phyloP scores from a whole-genome alignment of 2,888 invertebrate species.

The Microplitis deprimator region DNA sequence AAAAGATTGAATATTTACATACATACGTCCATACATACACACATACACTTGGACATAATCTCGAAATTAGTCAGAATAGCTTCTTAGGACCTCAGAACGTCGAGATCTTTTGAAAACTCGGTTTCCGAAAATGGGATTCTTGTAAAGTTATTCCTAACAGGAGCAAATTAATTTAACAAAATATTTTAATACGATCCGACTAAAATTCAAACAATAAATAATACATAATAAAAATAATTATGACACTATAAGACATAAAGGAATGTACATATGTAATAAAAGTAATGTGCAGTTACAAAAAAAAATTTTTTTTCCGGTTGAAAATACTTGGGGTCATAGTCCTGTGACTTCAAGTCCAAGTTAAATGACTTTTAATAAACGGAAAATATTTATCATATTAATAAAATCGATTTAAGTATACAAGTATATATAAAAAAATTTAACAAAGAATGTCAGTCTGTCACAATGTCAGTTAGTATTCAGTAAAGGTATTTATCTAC shows the following conservation, averaged over 20 bases:
- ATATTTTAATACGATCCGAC: background rate
- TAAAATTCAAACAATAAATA: background rate
- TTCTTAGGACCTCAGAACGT: too few species aligned
- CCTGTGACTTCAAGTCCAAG: background rate
- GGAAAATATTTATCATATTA: background rate
- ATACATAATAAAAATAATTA: background rate
- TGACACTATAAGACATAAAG: background rate
- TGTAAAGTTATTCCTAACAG: too few species aligned
- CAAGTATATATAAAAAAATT: background rate
- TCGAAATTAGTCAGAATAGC: too few species aligned
- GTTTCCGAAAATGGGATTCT: too few species aligned
- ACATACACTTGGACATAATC: too few species aligned
- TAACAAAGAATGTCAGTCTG: background rate
- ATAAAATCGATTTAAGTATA: background rate
- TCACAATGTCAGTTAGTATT: background rate
- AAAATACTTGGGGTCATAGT: background rate
- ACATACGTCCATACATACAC: too few species aligned
- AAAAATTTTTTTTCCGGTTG: background rate
- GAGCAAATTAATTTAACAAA: background rate
- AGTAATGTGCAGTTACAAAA: background rate
- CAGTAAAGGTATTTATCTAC: background rate
- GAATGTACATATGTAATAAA: background rate
- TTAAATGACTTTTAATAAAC: background rate
- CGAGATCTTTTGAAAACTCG: too few species aligned
- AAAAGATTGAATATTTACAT: too few species aligned